Conservation (phyloP, 2,113 vertebrate species). For the Plecotus auritus region DNA sequence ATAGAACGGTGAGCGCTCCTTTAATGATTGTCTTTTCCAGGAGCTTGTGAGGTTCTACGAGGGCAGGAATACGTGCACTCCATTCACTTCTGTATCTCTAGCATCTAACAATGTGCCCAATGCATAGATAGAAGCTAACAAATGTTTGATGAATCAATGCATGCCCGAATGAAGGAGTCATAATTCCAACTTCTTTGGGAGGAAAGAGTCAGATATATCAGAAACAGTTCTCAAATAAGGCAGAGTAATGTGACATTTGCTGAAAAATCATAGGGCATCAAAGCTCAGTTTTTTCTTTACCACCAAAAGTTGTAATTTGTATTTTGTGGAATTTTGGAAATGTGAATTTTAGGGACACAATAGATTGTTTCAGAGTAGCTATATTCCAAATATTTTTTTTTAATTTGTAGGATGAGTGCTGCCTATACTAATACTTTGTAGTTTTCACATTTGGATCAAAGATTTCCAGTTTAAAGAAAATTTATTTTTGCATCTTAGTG, state of each 20-base stretch:
- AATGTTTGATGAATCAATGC: background rate
- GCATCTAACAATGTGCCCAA: background rate
- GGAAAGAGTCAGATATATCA: background rate
- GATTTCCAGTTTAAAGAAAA: conserved; percentile 19
- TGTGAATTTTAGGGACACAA: background rate
- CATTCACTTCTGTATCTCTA: background rate
- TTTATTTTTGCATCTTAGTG: background rate
- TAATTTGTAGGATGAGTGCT: background rate
- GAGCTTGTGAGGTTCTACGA: background rate
- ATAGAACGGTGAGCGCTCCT: background rate
- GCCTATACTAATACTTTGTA: background rate
- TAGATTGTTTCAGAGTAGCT: background rate
- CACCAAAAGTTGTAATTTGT: background rate
- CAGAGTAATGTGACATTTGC: background rate
- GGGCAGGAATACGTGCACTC: background rate
- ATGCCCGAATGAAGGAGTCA: background rate
- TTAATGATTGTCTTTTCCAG: background rate
- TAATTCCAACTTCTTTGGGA: background rate
- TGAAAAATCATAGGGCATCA: background rate
- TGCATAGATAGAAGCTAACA: background rate
- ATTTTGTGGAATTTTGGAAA: background rate
- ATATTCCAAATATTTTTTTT: background rate
- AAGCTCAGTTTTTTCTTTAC: background rate
- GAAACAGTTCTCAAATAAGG: background rate
- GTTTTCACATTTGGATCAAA: background rate